Conservation (phyloP, 2,888 invertebrate species). For the Ophion ventricosus region DNA sequence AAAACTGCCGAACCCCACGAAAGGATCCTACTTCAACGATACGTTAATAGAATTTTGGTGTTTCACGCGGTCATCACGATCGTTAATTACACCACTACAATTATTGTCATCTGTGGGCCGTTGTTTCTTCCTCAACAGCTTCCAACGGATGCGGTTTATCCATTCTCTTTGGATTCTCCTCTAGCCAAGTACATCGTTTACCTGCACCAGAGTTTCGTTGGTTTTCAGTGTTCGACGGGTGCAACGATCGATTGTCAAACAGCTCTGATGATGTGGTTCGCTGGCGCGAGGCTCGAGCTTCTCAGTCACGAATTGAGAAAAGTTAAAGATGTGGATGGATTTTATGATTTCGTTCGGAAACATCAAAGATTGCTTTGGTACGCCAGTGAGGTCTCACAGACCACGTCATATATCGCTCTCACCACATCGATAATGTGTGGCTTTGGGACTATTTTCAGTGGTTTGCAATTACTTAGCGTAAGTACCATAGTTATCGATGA, state of each 20-base stretch:
- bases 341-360: constrained; percentile 42
- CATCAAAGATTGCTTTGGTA: constrained; percentile 63
- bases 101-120: constrained; percentile 65
- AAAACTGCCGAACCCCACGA: constrained; percentile 55
- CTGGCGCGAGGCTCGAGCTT: constrained; percentile 68
- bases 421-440: constrained; percentile 34
- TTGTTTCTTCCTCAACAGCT: constrained; percentile 61
- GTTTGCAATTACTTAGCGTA: constrained; percentile 47
- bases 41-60: constrained; percentile 58
- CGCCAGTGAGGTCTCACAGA: constrained; percentile 19
- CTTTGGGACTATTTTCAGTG: constrained; percentile 60
- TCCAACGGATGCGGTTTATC: constrained; percentile 64
- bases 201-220: constrained; percentile 58
- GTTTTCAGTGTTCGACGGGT: constrained; percentile 61
- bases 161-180: constrained; percentile 54
- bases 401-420: constrained; percentile 29
- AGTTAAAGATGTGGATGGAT: constrained; percentile 16
- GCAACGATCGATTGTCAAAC: constrained; percentile 69
- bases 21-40: constrained; percentile 62
- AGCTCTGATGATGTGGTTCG: constrained; percentile 70
- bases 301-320: constrained; percentile 36
- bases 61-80: constrained; percentile 59
- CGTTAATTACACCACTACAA: constrained; percentile 60
- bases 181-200: constrained; percentile 46
- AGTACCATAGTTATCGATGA: neutral